Evolutionary conservation across 2,113 vertebrate genomes (phyloP).

Genomic region (Salvelinus sp.): DNA sequence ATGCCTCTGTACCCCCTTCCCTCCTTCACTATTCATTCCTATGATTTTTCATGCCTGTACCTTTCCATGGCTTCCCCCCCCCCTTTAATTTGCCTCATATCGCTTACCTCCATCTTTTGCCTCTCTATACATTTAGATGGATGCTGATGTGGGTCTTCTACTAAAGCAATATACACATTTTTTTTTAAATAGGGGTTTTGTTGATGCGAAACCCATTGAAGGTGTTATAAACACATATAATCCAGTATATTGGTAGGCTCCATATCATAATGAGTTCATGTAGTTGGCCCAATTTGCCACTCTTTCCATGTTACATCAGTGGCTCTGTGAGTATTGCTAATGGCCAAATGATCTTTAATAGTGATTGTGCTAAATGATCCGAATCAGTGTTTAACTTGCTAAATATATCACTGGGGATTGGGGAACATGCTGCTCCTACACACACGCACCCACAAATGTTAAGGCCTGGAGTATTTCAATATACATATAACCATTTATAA

Average conservation of each 20-base stretch:
- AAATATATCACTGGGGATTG: conserved; percentile 44
- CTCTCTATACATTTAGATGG: neutral
- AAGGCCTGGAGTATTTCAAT: no score
- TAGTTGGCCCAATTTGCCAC: neutral
- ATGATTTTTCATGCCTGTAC: conserved; percentile 30
- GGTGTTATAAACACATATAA: no score
- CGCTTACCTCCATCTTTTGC: conserved; percentile 44
- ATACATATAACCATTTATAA: neutral
- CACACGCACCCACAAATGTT: no score
- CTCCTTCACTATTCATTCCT: conserved; percentile 33
- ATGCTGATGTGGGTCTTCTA: no score
- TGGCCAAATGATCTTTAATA: conserved; percentile 52
- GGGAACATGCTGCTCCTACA: conserved; percentile 7
- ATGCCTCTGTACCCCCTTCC: conserved; percentile 47
- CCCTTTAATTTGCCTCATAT: conserved; percentile 14
- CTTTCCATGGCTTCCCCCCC: conserved; percentile 14
- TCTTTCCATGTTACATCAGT: neutral
- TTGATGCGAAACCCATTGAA: no score
- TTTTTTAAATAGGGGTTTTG: fast-evolving
- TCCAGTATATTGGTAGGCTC: no score
- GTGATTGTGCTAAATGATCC: conserved; percentile 63
- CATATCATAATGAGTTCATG: conserved; percentile 15
- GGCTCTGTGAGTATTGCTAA: neutral
- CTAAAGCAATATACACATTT: no score
- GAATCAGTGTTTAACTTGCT: conserved; percentile 16